Base-by-base conservation (phyloP, 1,140 invertebrate genomes). In the Orius insidiosus region DNA sequence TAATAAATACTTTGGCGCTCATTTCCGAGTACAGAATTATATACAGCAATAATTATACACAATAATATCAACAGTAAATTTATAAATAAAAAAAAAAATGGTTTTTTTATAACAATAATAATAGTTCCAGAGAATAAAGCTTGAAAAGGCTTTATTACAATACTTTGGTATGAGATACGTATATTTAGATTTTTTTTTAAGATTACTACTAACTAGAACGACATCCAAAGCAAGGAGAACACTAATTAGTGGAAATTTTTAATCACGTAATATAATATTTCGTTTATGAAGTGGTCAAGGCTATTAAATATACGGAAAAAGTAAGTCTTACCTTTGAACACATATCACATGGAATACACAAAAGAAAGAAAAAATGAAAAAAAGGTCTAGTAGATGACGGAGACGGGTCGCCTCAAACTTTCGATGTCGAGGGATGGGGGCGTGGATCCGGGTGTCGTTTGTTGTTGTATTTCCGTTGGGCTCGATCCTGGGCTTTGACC, bases 351-450 rank as follows among this genome's bases (percentile, higher is more conserved):
- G 32, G 13, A 32, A 15, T 47, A 47, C 24, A 38, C 15, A 24
- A 9, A n/a, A n/a, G n/a, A n/a, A n/a, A n/a, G n/a, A n/a, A n/a
- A 45, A 33, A 39, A 15, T n/a, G 45, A 13, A 35, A 13, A 14
- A 31, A 11, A 38, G n/a, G 30, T 14, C 39, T 50, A 57, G 48
- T 52, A 57, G 30, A 56, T 56, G 44, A 57, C 56, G 24, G 56
- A 52, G 11, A 57, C 56, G 8, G 56, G 56, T 41, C 56, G 50
- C n/a, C 56, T 24, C 0, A 57, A 53, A 13, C 49, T 50, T 7
- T 56, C 54, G 11, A 56, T 39, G 49, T 57, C 56, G 6, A 56
- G 34, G 1, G 48, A 24, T 7, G 48, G 16, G n/a, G 46, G n/a
- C 4, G 53, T 16, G 13, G 47, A 13, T n/a, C 47, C 19, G 13